Conservation (phyloP, 2,888 invertebrate species). For the Drosophila mimetica region DNA sequence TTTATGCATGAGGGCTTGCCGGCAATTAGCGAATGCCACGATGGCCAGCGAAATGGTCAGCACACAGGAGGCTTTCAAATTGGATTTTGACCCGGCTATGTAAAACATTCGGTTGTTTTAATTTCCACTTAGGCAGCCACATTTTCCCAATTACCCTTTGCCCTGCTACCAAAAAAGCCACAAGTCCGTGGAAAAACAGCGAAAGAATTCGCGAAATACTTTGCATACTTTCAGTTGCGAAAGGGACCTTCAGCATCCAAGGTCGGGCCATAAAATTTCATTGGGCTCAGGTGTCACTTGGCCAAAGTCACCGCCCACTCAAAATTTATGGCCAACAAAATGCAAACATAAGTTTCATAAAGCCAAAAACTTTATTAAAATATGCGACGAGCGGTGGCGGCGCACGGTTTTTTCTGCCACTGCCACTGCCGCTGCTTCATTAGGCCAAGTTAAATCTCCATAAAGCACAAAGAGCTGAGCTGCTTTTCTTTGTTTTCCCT, state of each 20-base stretch:
- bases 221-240: slow-evolving; percentile 33
- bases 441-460: slow-evolving; percentile 78
- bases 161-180: neutral
- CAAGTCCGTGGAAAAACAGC: slow-evolving; percentile 1
- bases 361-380: slow-evolving; percentile 74
- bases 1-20: slow-evolving; percentile 25
- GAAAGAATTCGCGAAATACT: slow-evolving; percentile 25
- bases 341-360: slow-evolving; percentile 63
- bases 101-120: slow-evolving; percentile 24
- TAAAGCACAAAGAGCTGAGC: slow-evolving; percentile 67
- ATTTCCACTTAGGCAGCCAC: slow-evolving; percentile 36
- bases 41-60: slow-evolving; percentile 18
- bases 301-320: slow-evolving; percentile 6
- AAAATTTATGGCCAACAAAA: slow-evolving; percentile 75
- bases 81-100: slow-evolving; percentile 22
- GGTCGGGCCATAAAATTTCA: slow-evolving; percentile 58
- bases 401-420: slow-evolving; percentile 30
- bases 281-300: slow-evolving; percentile 64
- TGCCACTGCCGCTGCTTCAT: slow-evolving; percentile 50
- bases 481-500: slow-evolving; percentile 18
- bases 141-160: slow-evolving; percentile 36
- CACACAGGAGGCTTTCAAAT: slow-evolving; percentile 20
- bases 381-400: slow-evolving; percentile 63
- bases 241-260: slow-evolving; percentile 11
- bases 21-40: slow-evolving; percentile 14